Percentiles rank a stretch among this genome's conserved stretches.
These are phyloP conservation scores for Mamestra configurata DNA, from an alignment of 1,140 invertebrate genomes.

Conservation along the genomic window DNA sequence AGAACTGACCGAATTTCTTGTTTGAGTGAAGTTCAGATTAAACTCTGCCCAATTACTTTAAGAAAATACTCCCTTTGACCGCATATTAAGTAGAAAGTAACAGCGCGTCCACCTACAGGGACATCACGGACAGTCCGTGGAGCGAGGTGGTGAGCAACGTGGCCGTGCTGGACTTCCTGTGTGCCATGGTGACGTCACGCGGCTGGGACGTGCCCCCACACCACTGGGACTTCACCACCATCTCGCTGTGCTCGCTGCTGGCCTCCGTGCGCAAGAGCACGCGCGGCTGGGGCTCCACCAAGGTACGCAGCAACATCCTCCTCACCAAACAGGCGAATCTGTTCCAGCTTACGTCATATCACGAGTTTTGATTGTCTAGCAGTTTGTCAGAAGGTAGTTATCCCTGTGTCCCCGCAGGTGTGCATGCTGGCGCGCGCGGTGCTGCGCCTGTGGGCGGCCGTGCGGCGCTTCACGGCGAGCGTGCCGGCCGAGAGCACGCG, in stretches of 20 bases:
- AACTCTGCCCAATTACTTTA: too few relatives aligned
- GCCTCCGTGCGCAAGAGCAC: conserved; percentile 54
- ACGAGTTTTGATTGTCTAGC: too few relatives aligned
- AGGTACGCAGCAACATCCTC: conserved; percentile 53
- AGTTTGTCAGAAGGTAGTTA: too few relatives aligned
- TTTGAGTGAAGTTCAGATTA: too few relatives aligned
- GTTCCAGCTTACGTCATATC: too few relatives aligned
- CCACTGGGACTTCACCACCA: conserved; percentile 77
- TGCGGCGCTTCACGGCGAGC: conserved; percentile 51
- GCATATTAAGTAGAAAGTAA: too few relatives aligned
- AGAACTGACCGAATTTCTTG: too few relatives aligned
- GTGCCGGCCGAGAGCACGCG: conserved; percentile 47
- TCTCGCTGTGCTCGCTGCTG: conserved; percentile 67
- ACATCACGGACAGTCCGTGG: conserved; percentile 60
- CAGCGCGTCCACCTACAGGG: conserved; percentile 43
- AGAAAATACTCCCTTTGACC: too few relatives aligned
- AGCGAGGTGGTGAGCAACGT: conserved; percentile 62
- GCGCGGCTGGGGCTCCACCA: conserved; percentile 50
- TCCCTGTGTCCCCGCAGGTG: conserved; percentile 50
- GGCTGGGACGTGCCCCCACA: conserved; percentile 61
- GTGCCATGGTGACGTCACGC: conserved; percentile 43
- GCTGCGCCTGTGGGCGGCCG: conserved; percentile 55
- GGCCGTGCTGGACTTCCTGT: conserved; percentile 59
- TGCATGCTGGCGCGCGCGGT: conserved; percentile 54
- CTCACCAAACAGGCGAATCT: too few relatives aligned